phyloP scores from a whole-genome alignment of 2,113 vertebrate species.

The Xiphophorus couchianus region DNA sequence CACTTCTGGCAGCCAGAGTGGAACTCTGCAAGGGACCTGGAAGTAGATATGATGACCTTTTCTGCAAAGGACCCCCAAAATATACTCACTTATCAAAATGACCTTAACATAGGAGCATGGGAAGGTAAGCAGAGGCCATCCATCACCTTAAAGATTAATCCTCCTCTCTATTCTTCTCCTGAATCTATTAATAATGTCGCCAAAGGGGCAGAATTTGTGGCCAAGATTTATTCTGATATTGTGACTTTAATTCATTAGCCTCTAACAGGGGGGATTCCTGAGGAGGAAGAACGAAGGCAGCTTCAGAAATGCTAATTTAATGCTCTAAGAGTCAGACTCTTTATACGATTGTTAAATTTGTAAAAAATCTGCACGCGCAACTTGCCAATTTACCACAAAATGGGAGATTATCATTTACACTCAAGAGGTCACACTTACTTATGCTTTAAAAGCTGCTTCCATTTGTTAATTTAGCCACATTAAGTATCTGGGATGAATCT shows the following conservation, averaged over 20 bases:
- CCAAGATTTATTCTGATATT: constrained; percentile 82
- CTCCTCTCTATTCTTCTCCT: constrained; percentile 75
- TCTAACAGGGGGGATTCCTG: constrained; percentile 65
- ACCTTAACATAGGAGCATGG: constrained; percentile 79
- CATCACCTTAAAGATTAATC: constrained; percentile 82
- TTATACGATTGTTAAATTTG: constrained; percentile 40
- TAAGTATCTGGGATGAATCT: constrained; percentile 31
- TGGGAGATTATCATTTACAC: constrained; percentile 24
- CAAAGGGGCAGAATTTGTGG: constrained; percentile 66
- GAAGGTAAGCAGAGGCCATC: constrained; percentile 77
- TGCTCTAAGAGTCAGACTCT: constrained; percentile 22
- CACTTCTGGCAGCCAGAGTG: constrained; percentile 70
- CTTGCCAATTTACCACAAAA: constrained; percentile 30
- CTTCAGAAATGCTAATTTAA: constrained; percentile 56
- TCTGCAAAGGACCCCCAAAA: constrained; percentile 75
- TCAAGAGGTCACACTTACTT: constrained; percentile 41
- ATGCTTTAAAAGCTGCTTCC: constrained; percentile 15
- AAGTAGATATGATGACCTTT: constrained; percentile 79
- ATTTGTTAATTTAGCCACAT: constrained; percentile 37
- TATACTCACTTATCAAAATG: constrained; percentile 81
- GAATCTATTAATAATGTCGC: constrained; percentile 81
- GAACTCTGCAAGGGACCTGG: constrained; percentile 74
- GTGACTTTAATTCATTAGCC: constrained; percentile 81
- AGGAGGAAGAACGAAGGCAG: constrained; percentile 62
- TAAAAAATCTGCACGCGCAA: constrained; percentile 22